Evolutionary conservation across 2,888 invertebrate genomes (phyloP), one percentile per base, ranked within the genome.

Genomic region (Ichneumoninae sp.): DNA sequence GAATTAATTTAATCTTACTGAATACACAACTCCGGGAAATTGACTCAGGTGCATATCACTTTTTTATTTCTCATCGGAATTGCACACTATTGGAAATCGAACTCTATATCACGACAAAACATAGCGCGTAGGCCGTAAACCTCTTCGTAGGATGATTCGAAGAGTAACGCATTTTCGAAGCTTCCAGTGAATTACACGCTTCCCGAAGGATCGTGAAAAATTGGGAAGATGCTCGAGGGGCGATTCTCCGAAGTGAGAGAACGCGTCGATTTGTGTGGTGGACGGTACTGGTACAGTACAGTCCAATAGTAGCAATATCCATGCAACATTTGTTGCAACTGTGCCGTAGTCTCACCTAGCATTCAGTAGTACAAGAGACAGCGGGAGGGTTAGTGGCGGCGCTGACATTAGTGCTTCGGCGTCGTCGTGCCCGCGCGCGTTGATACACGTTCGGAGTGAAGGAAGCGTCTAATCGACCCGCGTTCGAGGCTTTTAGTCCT

Each of bases 391-490:
- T 33, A 33, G 36, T n/a, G 44, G 70, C 62, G 78, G 19, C 22
- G 68, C 57, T 26, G 60, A 33, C 77, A 77, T 57, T 76, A 57
- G 57, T 76, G 7, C 44, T 57, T 68, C 44, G 68, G 30, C 62
- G 70, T 65, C 68, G 65, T 44, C 65, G 70, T 50, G 57, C 10
- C 50, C 76, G 50, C 70, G 60, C 69, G 36, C 47, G 50, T 13
- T 50, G 10, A 26, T 5, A 5, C 62, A 40, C 50, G 52, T 81
- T 62, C 84, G 69, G 52, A 76, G 85, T 78, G 82, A 85, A 84
- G 77, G 74, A 82, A 80, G 82, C 79, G 68, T 81, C 80, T 66
- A 68, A 86, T 83, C 84, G 85, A 77, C 54, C 44, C 57, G 75
- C 70, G 74, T 79, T 84, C 69, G 68, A 68, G 70, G 60, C 66